Conservation (phyloP, 1,140 invertebrate genomes). For the Papilio helenus region DNA sequence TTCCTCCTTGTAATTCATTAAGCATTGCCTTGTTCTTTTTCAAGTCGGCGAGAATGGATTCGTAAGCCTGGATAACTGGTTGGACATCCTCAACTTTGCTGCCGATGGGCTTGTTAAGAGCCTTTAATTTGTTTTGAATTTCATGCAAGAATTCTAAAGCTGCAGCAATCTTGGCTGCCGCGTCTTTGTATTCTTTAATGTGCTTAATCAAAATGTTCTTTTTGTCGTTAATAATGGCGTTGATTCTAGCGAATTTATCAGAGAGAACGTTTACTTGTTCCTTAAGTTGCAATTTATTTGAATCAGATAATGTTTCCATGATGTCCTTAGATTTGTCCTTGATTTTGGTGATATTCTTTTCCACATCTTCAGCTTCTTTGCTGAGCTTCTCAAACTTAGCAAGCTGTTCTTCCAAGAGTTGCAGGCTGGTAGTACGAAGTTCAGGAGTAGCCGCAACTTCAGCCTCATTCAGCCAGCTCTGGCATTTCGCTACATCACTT, state of each 20-base stretch:
- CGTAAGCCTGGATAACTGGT: slow-evolving; percentile 89
- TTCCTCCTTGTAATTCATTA: slow-evolving; percentile 89
- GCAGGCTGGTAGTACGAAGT: slow-evolving; percentile 89
- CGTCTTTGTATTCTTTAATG: slow-evolving; percentile 91
- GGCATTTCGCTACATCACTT: slow-evolving; percentile 89
- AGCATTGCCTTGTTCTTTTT: slow-evolving; percentile 92
- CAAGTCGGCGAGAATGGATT: slow-evolving; percentile 90
- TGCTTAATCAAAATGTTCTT: slow-evolving; percentile 88
- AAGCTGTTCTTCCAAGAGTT: slow-evolving; percentile 92
- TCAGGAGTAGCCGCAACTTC: slow-evolving; percentile 93
- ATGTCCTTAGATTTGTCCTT: slow-evolving; percentile 91
- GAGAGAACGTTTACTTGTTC: slow-evolving; percentile 90
- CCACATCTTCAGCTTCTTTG: slow-evolving; percentile 88
- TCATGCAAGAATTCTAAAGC: slow-evolving; percentile 90
- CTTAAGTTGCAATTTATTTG: slow-evolving; percentile 85
- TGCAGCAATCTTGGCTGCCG: slow-evolving; percentile 89
- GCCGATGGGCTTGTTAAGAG: slow-evolving; percentile 93
- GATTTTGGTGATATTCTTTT: slow-evolving; percentile 88
- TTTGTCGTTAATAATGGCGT: slow-evolving; percentile 89
- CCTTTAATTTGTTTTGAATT: slow-evolving; percentile 92
- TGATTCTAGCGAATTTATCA: slow-evolving; percentile 89
- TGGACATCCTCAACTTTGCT: slow-evolving; percentile 93
- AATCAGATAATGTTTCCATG: slow-evolving; percentile 75
- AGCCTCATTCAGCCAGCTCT: slow-evolving; percentile 93
- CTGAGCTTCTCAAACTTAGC: slow-evolving; percentile 92